phyloP scores from a whole-genome alignment of 2,888 invertebrate species.

The Folsomia candida region DNA sequence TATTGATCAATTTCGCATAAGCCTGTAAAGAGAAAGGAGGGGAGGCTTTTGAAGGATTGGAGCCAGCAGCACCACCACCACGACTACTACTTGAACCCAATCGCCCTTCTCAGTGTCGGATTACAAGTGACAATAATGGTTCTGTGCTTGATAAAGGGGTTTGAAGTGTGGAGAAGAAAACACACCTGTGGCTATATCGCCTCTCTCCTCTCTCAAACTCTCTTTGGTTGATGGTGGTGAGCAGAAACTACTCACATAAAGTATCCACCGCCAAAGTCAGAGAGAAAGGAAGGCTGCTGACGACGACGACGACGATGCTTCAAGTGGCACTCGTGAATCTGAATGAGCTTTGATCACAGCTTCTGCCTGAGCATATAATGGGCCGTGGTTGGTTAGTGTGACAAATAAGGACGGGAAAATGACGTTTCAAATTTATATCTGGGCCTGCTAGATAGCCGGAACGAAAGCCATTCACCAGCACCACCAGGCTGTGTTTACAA shows the following conservation, averaged over 20 bases:
- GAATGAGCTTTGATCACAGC: background rate
- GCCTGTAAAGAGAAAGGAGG: no score
- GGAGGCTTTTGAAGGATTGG: no score
- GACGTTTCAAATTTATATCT: background rate
- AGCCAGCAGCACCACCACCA: no score
- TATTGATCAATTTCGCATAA: no score
- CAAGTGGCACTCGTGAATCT: background rate
- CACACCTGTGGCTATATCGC: conserved; percentile 8
- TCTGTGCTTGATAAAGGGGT: background rate
- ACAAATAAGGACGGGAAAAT: conserved; percentile 2
- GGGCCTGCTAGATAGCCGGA: background rate
- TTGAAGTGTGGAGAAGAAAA: conserved; percentile 3
- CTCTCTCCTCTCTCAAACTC: no score
- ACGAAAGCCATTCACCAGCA: background rate
- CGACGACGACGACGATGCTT: background rate
- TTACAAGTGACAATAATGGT: conserved; percentile 4
- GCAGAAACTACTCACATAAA: background rate
- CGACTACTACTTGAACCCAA: no score
- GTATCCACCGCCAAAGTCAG: background rate
- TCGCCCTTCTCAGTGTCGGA: background rate
- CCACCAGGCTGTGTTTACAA: background rate
- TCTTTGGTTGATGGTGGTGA: background rate
- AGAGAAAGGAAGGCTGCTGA: background rate
- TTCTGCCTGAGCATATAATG: background rate
- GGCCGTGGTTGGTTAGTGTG: background rate